Evolutionary conservation across 2,797 vertebrate genomes (phyloP).

Genomic region (Strix occidentalis): DNA sequence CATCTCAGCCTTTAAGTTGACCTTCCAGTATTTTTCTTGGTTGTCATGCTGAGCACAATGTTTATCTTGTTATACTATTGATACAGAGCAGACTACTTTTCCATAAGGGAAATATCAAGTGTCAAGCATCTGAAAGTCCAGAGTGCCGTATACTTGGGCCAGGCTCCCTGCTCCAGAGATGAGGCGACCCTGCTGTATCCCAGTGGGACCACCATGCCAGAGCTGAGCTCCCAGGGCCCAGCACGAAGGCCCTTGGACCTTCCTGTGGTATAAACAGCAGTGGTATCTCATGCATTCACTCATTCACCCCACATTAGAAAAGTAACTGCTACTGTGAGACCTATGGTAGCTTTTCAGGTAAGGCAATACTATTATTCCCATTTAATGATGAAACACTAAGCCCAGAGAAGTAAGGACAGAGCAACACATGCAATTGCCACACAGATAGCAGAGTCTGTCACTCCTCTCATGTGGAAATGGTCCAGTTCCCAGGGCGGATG

Average conservation of each 20-base stretch:
- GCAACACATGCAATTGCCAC: neutral
- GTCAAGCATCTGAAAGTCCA: neutral
- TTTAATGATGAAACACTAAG: neutral
- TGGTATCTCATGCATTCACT: neutral
- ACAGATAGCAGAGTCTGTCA: neutral
- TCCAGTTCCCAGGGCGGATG: neutral
- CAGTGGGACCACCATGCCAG: neutral
- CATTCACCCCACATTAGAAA: neutral
- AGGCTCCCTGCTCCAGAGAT: neutral
- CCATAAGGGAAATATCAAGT: neutral
- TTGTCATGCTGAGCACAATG: neutral
- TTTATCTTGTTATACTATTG: constrained; percentile 1
- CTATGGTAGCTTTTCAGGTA: neutral
- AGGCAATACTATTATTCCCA: neutral
- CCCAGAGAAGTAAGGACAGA: neutral
- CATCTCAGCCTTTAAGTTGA: constrained; percentile 39
- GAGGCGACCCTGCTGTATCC: neutral
- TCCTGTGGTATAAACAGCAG: accelerated
- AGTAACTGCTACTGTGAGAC: neutral
- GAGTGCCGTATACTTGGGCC: neutral
- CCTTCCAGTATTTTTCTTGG: constrained; percentile 34
- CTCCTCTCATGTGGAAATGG: neutral
- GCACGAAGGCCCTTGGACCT: accelerated
- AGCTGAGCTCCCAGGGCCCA: neutral
- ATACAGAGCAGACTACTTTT: neutral